Conservation (phyloP, 1,140 invertebrate species). For the Drosophila leontia region DNA sequence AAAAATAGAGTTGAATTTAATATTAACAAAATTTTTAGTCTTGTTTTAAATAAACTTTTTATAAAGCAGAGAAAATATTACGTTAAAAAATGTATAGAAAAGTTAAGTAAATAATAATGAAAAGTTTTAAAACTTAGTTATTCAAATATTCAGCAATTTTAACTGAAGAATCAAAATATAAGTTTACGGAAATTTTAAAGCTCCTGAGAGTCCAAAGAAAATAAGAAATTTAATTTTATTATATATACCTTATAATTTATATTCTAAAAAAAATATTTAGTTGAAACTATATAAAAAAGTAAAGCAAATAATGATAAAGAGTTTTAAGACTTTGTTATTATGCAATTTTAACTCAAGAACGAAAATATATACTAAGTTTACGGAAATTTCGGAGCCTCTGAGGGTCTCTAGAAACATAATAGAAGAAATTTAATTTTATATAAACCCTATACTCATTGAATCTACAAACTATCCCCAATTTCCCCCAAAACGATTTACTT, state of each 20-base stretch:
- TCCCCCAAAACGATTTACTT: background rate
- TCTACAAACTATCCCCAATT: background rate
- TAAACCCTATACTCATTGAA: constrained; percentile 3
- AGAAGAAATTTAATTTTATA: background rate
- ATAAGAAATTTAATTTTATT: background rate
- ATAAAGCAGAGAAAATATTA: background rate
- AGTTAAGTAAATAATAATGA: background rate
- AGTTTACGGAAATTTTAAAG: background rate
- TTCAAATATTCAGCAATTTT: background rate
- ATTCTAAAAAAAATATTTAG: background rate
- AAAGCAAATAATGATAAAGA: background rate
- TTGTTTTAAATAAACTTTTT: background rate
- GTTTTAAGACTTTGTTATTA: background rate
- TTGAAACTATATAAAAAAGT: background rate
- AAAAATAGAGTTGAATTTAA: background rate
- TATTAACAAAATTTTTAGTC: background rate
- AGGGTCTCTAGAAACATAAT: background rate
- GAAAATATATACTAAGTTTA: background rate
- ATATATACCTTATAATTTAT: too few species aligned
- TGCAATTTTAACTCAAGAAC: background rate
- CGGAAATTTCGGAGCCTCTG: background rate
- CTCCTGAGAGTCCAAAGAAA: background rate
- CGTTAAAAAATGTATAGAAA: background rate
- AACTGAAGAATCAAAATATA: background rate
- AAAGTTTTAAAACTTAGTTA: background rate